These are phyloP conservation scores for Syndactyla subalaris DNA, from an alignment of 2,797 vertebrate genomes.

Conservation along the genomic window DNA sequence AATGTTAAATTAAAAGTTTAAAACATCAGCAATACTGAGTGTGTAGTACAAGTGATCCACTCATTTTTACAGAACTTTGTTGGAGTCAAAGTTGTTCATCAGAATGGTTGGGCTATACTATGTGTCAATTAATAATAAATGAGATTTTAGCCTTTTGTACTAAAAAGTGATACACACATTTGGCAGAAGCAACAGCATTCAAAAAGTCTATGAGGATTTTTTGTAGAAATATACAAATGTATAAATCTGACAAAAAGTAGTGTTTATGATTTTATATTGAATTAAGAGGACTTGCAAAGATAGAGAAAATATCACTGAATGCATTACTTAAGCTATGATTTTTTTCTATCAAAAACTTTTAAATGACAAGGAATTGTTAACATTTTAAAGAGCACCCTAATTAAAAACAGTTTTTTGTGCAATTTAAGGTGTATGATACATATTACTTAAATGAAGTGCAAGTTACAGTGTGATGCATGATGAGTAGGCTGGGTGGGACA, in stretches of 20 bases:
- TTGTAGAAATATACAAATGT: not conserved
- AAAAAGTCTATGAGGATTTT: not conserved
- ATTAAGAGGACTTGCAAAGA: not conserved
- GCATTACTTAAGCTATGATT: not conserved
- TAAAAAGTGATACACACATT: not conserved
- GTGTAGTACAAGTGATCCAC: rapidly evolving
- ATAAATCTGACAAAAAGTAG: not conserved
- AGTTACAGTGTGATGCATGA: rapidly evolving
- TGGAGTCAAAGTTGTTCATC: not conserved
- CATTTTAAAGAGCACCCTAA: not conserved
- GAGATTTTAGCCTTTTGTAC: not conserved
- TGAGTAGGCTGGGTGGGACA: not conserved
- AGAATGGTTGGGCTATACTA: not conserved
- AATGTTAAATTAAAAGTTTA: not conserved
- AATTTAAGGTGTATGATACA: not conserved
- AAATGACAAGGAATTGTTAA: not conserved
- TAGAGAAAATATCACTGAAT: not conserved
- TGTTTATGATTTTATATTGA: not conserved
- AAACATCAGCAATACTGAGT: not conserved
- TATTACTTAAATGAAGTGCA: not conserved
- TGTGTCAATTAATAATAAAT: not conserved
- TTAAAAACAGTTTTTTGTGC: not conserved
- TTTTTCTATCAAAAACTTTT: not conserved
- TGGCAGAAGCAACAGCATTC: not conserved
- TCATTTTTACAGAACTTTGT: not conserved